phyloP scores from a whole-genome alignment of 2,113 vertebrate genomes.

The Propithecus coquereli region DNA sequence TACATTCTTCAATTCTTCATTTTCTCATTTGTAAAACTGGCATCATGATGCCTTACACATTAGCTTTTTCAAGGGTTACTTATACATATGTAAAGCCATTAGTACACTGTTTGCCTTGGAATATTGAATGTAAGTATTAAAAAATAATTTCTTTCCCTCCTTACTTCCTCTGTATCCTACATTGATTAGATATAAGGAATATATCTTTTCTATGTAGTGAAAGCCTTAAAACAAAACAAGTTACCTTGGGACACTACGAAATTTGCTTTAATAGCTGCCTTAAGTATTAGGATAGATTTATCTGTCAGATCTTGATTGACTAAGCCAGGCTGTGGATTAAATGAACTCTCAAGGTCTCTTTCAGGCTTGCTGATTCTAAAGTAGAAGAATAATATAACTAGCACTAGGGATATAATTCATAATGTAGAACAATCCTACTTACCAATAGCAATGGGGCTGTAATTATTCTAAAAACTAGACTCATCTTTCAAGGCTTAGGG shows the following conservation, averaged over 20 bases:
- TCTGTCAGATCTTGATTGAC: neutral
- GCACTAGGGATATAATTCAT: neutral
- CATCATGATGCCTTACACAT: neutral
- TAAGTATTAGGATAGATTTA: neutral
- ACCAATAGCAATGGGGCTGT: neutral
- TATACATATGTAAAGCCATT: neutral
- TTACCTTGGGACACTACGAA: neutral
- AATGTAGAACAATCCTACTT: neutral
- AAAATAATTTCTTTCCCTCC: neutral
- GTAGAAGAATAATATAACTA: neutral
- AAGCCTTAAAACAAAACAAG: neutral
- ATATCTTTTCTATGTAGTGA: neutral
- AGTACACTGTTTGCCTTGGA: neutral
- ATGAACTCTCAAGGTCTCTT: neutral
- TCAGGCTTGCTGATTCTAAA: neutral
- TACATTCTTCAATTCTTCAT: neutral
- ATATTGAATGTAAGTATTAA: neutral
- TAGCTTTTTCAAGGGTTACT: neutral
- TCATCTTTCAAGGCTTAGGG: neutral
- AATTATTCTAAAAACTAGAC: neutral
- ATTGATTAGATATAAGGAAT: neutral
- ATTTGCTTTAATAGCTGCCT: neutral
- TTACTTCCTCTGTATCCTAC: constrained; percentile 6
- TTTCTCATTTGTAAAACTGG: neutral
- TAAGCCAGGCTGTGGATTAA: neutral